Evolutionary conservation across 2,888 invertebrate species (phyloP), one percentile per base, ranked within the genome.

Genomic region (Capitulum mitella): DNA sequence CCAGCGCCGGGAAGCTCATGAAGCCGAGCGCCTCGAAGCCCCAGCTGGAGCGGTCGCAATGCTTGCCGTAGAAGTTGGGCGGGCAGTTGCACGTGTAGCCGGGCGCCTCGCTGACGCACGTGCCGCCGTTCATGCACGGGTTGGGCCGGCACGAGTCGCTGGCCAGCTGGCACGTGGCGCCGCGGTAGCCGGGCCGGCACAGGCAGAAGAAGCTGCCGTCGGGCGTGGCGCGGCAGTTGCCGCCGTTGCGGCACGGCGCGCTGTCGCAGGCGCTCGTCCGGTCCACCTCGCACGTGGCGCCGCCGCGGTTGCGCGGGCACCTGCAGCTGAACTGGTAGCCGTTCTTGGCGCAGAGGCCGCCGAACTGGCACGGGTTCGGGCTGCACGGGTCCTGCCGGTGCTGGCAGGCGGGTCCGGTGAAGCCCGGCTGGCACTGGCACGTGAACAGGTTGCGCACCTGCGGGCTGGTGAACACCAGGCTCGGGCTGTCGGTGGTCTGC

Each of bases 131-230:
- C 81, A 93, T 87, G 84, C 97, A 97, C n/a, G 96, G 97, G 85
- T 96, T 95, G 0, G 95, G 94, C 80, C 95, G 89, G 84, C 97
- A 98, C 0, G 94, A 93, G 85, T 96, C 95, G 0, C 94, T 92
- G 6, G 86, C 84, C 5, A 93, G 88, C 87, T 97, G 95, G 85
- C 97, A 98, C 82, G 92, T 92, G 85, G 93, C 93, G 3, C 98
- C 97, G 22, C 94, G 90, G 85, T 94, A 97, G 0, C 96, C 96
- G 3, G 94, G 93, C 3, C 95, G 90, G 85, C 97, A 98, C 1
- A 94, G 87, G 83, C 97, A 98, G 86, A 94, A 95, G 89, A 93
- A 97, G 48, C 93, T 92, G 46, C 92, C 92, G 83, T 95, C 94
- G 0, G 93, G 91, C 84, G 93, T 93, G 84, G 93, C 93, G 82